phyloP scores from a whole-genome alignment of 1,140 invertebrate species.

The Laupala kohalensis region DNA sequence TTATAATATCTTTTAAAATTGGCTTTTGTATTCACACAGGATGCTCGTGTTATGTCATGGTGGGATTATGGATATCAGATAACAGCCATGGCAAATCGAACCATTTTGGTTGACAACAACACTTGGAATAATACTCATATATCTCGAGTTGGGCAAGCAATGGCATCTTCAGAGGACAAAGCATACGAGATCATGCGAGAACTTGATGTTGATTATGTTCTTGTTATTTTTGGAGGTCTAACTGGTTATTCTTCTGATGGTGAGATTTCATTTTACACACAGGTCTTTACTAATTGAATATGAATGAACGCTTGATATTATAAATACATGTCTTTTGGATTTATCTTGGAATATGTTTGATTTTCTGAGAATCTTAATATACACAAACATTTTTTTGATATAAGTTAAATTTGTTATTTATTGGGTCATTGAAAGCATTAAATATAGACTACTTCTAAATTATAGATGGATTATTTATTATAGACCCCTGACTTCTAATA shows the following conservation, averaged over 20 bases:
- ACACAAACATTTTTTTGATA: too few relatives aligned
- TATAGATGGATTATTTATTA: too few relatives aligned
- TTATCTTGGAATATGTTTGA: too few relatives aligned
- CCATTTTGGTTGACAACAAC: slow-evolving; percentile 97
- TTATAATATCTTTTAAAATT: slow-evolving; percentile 7
- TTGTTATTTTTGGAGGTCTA: slow-evolving; percentile 95
- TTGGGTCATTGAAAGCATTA: too few relatives aligned
- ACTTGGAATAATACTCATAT: slow-evolving; percentile 99
- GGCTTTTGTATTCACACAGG: slow-evolving; percentile 35
- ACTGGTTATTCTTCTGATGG: slow-evolving; percentile 98
- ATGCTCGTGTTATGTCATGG: slow-evolving; percentile 97
- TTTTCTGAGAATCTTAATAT: too few relatives aligned
- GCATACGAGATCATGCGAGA: slow-evolving; percentile 96
- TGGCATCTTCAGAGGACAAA: slow-evolving; percentile 91
- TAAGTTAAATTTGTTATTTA: too few relatives aligned
- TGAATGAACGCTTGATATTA: too few relatives aligned
- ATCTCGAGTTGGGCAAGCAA: slow-evolving; percentile 89
- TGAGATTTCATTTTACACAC: too few relatives aligned
- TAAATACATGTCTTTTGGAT: too few relatives aligned
- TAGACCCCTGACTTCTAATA: too few relatives aligned
- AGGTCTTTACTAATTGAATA: too few relatives aligned
- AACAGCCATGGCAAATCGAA: slow-evolving; percentile 96
- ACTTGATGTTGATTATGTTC: slow-evolving; percentile 92
- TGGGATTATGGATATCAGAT: slow-evolving; percentile 99
- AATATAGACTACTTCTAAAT: too few relatives aligned